Percentiles rank a stretch among this genome's conserved stretches.
Evolutionary conservation across 92 coral and sea anemone species (phyloP).

Genomic region (Muricea muricata): DNA sequence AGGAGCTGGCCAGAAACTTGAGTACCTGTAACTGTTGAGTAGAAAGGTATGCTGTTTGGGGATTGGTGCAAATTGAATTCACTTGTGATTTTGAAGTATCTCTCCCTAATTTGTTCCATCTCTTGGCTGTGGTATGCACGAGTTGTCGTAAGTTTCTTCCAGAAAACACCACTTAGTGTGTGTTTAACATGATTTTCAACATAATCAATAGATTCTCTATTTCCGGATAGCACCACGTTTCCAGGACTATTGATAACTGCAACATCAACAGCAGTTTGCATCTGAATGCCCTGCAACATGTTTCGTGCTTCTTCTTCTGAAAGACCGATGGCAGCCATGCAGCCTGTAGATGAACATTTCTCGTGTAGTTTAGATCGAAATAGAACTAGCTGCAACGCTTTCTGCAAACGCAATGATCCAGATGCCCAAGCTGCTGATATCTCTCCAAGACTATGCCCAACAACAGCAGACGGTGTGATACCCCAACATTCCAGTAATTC

Average conservation of each 20-base stretch:
- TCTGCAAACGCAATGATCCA: conserved; percentile 53
- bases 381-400: conserved; percentile 55
- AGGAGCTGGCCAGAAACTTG: conserved; percentile 47
- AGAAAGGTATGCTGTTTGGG: conserved; percentile 36
- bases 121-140: conserved; percentile 73
- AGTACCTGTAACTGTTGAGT: conserved; percentile 68
- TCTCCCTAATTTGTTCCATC: conserved; percentile 54
- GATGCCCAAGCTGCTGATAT: conserved; percentile 69
- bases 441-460: conserved; percentile 80
- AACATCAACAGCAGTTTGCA: conserved; percentile 39
- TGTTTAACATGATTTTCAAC: conserved; percentile 35
- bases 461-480: conserved; percentile 67
- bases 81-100: conserved; percentile 14
- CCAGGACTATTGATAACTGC: conserved; percentile 70
- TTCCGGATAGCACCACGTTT: conserved; percentile 70
- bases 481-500: conserved; percentile 68
- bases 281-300: conserved; percentile 38
- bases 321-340: conserved; percentile 75
- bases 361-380: conserved; percentile 67
- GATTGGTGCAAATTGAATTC: conserved; percentile 31
- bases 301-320: conserved; percentile 44
- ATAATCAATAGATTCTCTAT: conserved; percentile 47
- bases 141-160: conserved; percentile 61
- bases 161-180: conserved; percentile 31
- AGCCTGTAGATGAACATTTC: conserved; percentile 54